These are phyloP conservation scores for Petrolisthes cinctipes DNA, from an alignment of 2,888 invertebrate species.

Conservation along the genomic window DNA sequence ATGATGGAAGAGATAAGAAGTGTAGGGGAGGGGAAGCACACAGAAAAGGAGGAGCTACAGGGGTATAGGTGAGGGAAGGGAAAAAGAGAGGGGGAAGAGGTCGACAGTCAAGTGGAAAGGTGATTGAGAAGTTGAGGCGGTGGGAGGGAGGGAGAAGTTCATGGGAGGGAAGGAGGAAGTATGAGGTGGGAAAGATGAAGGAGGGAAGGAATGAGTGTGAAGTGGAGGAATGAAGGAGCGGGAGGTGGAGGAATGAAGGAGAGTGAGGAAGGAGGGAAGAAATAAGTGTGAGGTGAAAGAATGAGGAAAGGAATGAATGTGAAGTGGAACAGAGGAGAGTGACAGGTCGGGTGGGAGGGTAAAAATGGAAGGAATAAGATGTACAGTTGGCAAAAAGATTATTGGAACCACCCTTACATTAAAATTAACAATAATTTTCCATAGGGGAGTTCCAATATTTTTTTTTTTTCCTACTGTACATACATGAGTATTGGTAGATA, in stretches of 20 bases:
- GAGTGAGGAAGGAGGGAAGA: not conserved
- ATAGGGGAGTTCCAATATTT: too few relatives aligned
- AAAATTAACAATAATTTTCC: too few relatives aligned
- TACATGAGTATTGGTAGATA: too few relatives aligned
- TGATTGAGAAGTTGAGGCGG: too few relatives aligned
- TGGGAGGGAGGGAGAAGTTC: not conserved
- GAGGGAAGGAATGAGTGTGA: not conserved
- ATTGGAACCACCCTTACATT: too few relatives aligned
- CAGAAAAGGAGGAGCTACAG: not conserved
- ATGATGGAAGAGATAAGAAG: not conserved
- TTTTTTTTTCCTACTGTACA: too few relatives aligned
- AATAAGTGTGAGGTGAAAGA: not conserved
- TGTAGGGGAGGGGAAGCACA: not conserved
- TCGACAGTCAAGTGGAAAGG: too few relatives aligned
- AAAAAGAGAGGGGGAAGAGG: not conserved
- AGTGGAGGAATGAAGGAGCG: not conserved
- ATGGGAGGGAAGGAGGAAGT: not conserved
- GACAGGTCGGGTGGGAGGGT: not conserved
- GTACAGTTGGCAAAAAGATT: too few relatives aligned
- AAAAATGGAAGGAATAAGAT: not conserved
- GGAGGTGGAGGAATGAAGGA: not conserved
- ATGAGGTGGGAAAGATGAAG: not conserved
- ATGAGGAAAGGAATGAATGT: not conserved
- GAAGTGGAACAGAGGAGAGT: not conserved
- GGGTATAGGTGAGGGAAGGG: not conserved